These are phyloP conservation scores for Anniella stebbinsi DNA, from an alignment of 2,797 vertebrate species.

Conservation along the genomic window DNA sequence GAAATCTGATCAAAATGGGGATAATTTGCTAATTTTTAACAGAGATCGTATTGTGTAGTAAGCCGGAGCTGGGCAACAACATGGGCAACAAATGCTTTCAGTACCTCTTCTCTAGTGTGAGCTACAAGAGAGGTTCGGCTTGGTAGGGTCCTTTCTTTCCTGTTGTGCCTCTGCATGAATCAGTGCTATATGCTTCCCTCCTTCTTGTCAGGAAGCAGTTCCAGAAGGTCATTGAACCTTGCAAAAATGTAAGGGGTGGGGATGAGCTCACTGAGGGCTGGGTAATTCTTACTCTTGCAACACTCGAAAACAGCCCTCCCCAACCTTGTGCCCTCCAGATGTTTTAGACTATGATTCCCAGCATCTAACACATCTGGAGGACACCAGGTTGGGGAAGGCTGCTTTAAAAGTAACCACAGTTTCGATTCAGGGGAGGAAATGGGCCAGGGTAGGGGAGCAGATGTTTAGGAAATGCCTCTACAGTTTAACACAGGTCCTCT, in stretches of 20 bases:
- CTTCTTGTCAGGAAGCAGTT: neutral
- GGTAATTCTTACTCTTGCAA: neutral
- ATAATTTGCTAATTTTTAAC: neutral
- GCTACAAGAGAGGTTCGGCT: neutral
- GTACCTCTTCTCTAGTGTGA: neutral
- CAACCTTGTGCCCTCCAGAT: too few relatives aligned
- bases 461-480: neutral
- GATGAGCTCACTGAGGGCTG: neutral
- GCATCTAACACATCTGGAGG: too few relatives aligned
- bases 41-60: neutral
- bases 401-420: neutral
- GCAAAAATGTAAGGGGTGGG: neutral
- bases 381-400: too few relatives aligned
- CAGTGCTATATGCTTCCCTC: neutral
- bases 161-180: neutral
- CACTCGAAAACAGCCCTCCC: too few relatives aligned
- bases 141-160: neutral
- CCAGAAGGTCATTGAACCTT: neutral
- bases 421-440: neutral
- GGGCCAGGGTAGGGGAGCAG: too few relatives aligned
- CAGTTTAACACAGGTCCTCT: neutral
- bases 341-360: too few relatives aligned
- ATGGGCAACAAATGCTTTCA: neutral
- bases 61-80: too few relatives aligned
- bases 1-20: neutral